phyloP scores from a whole-genome alignment of 1,140 invertebrate genomes.

The Aphelenchoides avenae region DNA sequence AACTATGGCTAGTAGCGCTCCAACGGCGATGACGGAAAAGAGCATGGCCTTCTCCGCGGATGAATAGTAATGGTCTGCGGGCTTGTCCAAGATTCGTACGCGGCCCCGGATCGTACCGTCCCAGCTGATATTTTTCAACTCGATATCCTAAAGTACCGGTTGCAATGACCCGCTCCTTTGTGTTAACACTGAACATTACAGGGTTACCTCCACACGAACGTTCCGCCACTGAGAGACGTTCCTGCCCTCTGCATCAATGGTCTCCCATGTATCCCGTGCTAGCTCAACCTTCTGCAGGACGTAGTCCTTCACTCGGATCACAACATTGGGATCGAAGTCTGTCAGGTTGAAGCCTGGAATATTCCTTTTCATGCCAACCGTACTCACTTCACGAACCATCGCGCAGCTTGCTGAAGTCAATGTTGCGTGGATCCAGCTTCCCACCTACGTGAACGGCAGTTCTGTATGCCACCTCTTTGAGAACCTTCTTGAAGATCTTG shows the following conservation, averaged over 20 bases:
- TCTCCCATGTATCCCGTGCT: constrained; percentile 12
- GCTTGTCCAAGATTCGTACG: constrained; percentile 33
- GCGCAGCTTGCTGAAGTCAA: constrained; percentile 35
- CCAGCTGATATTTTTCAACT: constrained; percentile 44
- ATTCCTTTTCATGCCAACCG: constrained; percentile 9
- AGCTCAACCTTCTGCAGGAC: constrained; percentile 22
- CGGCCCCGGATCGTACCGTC: constrained; percentile 41
- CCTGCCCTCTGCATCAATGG: constrained; percentile 32
- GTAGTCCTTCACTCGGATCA: constrained; percentile 39
- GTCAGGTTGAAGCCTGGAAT: constrained; percentile 46
- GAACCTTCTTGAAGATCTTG: constrained; percentile 35
- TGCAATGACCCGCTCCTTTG: too few species aligned
- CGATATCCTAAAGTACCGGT: constrained; percentile 42
- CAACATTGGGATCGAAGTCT: constrained; percentile 32
- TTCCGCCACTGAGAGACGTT: constrained; percentile 38
- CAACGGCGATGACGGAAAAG: constrained; percentile 37
- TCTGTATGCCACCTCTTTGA: constrained; percentile 28
- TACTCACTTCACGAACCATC: constrained; percentile 25
- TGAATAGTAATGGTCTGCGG: constrained; percentile 36
- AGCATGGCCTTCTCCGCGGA: constrained; percentile 33
- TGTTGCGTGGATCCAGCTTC: constrained; percentile 43
- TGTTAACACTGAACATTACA: neutral
- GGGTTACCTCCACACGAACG: constrained; percentile 16
- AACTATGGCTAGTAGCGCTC: constrained; percentile 39
- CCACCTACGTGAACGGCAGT: constrained; percentile 38